Conservation (phyloP, 37 sponge, comb jelly and placozoan genomes). For the Agelas oroides region DNA sequence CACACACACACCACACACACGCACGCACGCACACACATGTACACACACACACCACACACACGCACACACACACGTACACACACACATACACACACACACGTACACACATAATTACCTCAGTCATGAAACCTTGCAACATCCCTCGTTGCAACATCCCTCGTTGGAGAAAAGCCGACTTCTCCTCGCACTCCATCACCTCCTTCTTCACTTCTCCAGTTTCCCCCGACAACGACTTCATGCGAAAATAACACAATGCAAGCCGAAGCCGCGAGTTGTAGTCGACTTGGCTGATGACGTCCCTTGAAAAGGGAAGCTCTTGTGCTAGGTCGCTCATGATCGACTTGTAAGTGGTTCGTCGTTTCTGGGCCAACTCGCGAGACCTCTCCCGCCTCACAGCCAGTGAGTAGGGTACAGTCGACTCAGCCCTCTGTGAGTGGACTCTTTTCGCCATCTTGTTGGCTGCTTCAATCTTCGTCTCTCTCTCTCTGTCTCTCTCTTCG, state of each 20-base stretch:
- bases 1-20: too few species aligned
- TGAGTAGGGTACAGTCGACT: conserved; percentile 6
- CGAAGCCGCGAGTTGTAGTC: conserved; percentile 62
- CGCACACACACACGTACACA: neutral
- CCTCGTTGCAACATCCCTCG: neutral
- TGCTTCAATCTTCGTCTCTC: neutral
- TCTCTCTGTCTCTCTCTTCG: neutral
- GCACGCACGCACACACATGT: too few species aligned
- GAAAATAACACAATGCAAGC: conserved; percentile 53
- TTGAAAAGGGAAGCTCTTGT: conserved; percentile 49
- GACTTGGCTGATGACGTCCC: conserved; percentile 51
- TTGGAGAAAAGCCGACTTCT: neutral
- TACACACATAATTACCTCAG: conserved; percentile 29
- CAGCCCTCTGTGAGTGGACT: neutral
- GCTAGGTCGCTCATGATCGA: conserved; percentile 42
- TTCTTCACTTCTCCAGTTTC: neutral
- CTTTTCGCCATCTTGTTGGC: neutral
- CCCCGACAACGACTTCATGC: neutral
- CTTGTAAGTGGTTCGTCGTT: conserved; percentile 47
- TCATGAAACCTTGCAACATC: conserved; percentile 21
- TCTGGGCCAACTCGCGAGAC: conserved; percentile 59
- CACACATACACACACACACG: conserved; percentile 10
- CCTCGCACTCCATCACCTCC: neutral
- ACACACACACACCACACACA: conserved; percentile 21
- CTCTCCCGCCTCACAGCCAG: conserved; percentile 29